Base-by-base conservation (phyloP, 2,888 invertebrate species). In the Lepidochitona cinerea region DNA sequence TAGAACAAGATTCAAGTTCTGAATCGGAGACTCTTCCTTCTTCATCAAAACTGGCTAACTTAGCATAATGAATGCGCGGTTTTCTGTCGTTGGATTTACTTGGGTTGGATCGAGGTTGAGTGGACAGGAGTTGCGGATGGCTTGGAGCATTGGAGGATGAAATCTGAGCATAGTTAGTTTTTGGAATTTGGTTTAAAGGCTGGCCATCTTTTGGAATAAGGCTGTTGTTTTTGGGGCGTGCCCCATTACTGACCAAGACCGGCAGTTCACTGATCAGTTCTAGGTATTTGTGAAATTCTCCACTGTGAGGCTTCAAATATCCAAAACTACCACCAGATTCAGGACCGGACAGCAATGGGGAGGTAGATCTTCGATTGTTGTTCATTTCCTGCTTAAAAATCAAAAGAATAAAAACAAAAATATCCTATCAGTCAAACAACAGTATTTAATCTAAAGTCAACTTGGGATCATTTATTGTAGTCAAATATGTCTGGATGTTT, bases 261-360 rank as follows among this genome's bases (percentile, higher is more conserved):
- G 73, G 71, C n/a, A 68, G 37, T 23, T 70, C 79, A n/a, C 78
- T 75, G 26, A 84, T 71, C 36, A 84, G 76, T 72, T 83, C 80
- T 36, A 84, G 77, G 70, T 84, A 84, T 2, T 72, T 66, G 1
- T 80, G 83, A 29, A 71, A 67, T 36, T 79, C 76, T 37, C 54
- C 32, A 9, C 77, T 78, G 29, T 76, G 72, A 14, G 84, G 83
- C 59, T 79, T 75, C 29, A 84, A 70, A 68, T 84, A 84, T 4
- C 59, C 59, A 7, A 32, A 59, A 29, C 1, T 4, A 32, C 12
- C 59, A 14, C 14, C 59, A 14, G 32, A 29, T 23, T 59, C 4
- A 14, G 14, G 26, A 3, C 29, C 14, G 6, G 23, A 23, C n/a
- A 23, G 23, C 59, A 23, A 32, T 14, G 59, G 59, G 18, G 59